These are phyloP conservation scores for Papilio elwesi DNA, from an alignment of 2,888 invertebrate genomes.

Conservation along the genomic window DNA sequence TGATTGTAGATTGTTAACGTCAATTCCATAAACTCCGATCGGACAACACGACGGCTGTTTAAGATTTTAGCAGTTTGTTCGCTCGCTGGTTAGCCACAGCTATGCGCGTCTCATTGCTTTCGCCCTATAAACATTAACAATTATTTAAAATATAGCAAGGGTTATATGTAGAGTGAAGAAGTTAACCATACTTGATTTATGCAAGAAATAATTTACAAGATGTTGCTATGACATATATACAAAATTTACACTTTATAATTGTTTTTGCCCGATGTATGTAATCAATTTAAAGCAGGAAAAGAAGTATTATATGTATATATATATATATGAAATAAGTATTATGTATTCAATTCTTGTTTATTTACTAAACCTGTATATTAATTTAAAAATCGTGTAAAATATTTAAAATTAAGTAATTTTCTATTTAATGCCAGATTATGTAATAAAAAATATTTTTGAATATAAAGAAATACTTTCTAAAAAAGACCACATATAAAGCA, in stretches of 20 bases:
- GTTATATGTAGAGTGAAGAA: constrained; percentile 36
- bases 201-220: not conserved
- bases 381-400: too few species aligned
- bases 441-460: not conserved
- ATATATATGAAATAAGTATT: too few species aligned
- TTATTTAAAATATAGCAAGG: constrained; percentile 57
- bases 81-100: constrained; percentile 95
- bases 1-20: constrained; percentile 25
- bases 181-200: too few species aligned
- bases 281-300: too few species aligned
- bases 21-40: constrained; percentile 28
- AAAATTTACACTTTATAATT: not conserved
- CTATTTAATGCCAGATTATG: too few species aligned
- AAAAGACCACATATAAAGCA: constrained; percentile 35
- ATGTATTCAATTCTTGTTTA: too few species aligned
- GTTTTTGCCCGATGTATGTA: not conserved
- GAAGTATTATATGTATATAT: too few species aligned
- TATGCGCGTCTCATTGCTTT: constrained; percentile 95
- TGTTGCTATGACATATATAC: constrained; percentile 1
- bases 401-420: too few species aligned
- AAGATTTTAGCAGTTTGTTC: constrained; percentile 92
- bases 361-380: too few species aligned
- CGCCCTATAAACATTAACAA: constrained; percentile 83
- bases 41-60: constrained; percentile 52
- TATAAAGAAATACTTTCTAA: constrained; percentile 8